phyloP scores from a whole-genome alignment of 2,797 vertebrate species.

The Cyclopterus lumpus region DNA sequence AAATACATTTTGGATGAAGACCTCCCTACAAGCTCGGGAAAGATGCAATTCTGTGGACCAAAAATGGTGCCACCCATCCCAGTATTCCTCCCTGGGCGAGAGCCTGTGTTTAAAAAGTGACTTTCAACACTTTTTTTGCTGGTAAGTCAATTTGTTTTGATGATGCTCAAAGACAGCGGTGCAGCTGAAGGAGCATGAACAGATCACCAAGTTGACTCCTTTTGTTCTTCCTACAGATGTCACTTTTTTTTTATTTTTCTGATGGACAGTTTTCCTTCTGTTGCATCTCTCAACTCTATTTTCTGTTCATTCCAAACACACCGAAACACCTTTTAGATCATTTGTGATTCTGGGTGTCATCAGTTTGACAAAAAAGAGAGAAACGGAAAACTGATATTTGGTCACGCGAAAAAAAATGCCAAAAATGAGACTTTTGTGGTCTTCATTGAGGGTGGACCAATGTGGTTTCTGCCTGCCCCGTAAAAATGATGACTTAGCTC shows the following conservation, averaged over 20 bases:
- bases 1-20: background rate
- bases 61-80: background rate
- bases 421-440: background rate
- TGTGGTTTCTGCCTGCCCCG: background rate
- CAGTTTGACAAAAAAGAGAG: background rate
- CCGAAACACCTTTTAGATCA: background rate
- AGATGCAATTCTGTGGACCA: background rate
- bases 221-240: background rate
- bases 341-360: background rate
- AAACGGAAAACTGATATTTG: background rate
- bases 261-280: background rate
- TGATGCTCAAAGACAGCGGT: background rate
- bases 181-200: background rate
- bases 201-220: background rate
- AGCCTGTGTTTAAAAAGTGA: background rate
- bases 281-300: background rate
- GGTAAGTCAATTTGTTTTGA: too few species aligned
- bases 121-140: background rate
- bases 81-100: fast-evolving
- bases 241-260: constrained; percentile 9
- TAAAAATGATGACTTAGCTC: too few species aligned
- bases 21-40: background rate
- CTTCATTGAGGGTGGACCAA: background rate
- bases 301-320: constrained; percentile 7
- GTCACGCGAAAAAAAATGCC: background rate